Evolutionary conservation across 2,888 invertebrate species (phyloP).

Genomic region (Noctua janthe): DNA sequence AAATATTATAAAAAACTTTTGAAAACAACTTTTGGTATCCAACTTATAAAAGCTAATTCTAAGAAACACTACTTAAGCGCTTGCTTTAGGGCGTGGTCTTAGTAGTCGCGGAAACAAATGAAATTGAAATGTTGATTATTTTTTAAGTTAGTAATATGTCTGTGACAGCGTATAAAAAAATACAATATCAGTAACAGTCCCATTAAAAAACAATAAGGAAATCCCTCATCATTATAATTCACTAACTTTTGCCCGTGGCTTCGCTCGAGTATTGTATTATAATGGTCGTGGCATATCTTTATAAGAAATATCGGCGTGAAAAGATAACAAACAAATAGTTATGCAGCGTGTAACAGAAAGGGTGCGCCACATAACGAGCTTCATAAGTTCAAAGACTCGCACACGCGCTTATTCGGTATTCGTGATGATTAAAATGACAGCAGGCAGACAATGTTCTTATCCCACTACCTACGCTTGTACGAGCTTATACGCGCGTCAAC

Average conservation of each 20-base stretch:
- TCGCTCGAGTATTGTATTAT: neutral
- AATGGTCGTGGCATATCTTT: neutral
- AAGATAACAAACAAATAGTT: neutral
- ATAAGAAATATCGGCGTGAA: neutral
- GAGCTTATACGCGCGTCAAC: no score
- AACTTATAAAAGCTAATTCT: conserved; percentile 57
- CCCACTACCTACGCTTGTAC: neutral
- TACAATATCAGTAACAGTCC: neutral
- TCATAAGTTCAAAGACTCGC: neutral
- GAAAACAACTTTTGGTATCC: conserved; percentile 47
- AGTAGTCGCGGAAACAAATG: neutral
- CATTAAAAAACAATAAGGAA: neutral
- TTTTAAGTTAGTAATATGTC: neutral
- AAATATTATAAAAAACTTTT: conserved; percentile 23
- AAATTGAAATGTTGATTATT: neutral
- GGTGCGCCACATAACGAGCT: neutral
- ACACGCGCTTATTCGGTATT: neutral
- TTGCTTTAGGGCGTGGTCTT: conserved; percentile 36
- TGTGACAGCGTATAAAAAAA: neutral
- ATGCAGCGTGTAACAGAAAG: neutral
- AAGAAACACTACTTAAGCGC: conserved; percentile 56
- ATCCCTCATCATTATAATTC: neutral
- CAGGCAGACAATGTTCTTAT: neutral
- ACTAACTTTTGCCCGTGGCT: neutral
- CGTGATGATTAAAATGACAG: neutral